phyloP scores from a whole-genome alignment of 1,140 invertebrate genomes.

The Nasonia longicornis region DNA sequence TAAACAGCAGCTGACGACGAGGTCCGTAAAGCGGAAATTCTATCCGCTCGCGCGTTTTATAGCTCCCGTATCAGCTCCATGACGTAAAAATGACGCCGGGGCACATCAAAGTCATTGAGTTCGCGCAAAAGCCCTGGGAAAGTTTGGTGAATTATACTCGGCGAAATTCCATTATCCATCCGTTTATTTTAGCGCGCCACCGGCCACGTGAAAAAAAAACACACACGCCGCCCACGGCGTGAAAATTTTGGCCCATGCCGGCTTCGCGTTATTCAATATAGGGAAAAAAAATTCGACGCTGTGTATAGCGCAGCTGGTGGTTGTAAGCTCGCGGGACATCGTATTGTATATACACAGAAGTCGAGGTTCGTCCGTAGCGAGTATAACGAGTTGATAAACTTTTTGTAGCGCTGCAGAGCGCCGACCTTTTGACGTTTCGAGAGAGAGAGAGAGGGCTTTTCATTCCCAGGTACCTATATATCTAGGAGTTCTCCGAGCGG shows the following conservation, averaged over 20 bases:
- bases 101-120: neutral
- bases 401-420: neutral
- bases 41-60: neutral
- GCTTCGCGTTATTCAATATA: constrained; percentile 26
- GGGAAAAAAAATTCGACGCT: constrained; percentile 7
- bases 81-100: neutral
- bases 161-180: neutral
- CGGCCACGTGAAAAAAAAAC: neutral
- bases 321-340: neutral
- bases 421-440: constrained; percentile 17
- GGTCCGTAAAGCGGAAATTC: neutral
- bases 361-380: neutral
- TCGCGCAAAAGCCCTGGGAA: neutral
- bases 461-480: neutral
- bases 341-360: constrained; percentile 23
- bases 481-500: neutral
- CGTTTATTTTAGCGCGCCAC: neutral
- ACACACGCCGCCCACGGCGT: neutral
- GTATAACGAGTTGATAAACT: constrained; percentile 41
- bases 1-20: neutral
- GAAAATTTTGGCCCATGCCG: neutral
- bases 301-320: neutral
- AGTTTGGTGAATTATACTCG: neutral
- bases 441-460: neutral
- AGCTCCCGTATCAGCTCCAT: neutral